These are phyloP conservation scores for Drosophila athabasca DNA, from an alignment of 1,140 invertebrate genomes.

Conservation along the genomic window DNA sequence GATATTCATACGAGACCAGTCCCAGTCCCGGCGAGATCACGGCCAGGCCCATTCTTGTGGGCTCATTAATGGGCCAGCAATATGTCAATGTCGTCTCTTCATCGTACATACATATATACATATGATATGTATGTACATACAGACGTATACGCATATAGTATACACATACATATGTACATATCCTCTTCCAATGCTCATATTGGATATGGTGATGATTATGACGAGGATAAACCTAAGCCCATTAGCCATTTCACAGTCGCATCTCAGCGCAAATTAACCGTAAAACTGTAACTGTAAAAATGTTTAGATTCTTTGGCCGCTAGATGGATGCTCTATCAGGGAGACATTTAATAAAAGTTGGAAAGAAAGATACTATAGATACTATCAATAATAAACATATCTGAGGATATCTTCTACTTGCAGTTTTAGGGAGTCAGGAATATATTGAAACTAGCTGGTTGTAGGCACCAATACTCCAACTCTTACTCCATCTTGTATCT, in stretches of 20 bases:
- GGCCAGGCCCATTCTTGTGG: slow-evolving; percentile 18
- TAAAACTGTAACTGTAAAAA: slow-evolving; percentile 33
- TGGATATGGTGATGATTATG: slow-evolving; percentile 19
- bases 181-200: slow-evolving; percentile 9
- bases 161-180: background rate
- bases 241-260: slow-evolving; percentile 53
- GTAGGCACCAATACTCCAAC: too few species aligned
- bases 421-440: too few species aligned
- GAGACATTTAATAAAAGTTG: background rate
- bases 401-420: too few species aligned
- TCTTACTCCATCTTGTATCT: too few species aligned
- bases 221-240: slow-evolving; percentile 50
- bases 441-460: too few species aligned
- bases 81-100: slow-evolving; percentile 71
- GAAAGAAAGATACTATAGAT: too few species aligned
- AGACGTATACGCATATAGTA: background rate
- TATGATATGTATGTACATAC: too few species aligned
- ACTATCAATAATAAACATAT: too few species aligned
- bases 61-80: slow-evolving; percentile 72
- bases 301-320: background rate
- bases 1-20: slow-evolving; percentile 14
- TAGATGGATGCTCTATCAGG: background rate
- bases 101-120: slow-evolving; percentile 20
- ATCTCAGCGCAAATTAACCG: slow-evolving; percentile 26
- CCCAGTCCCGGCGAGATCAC: background rate